phyloP scores from a whole-genome alignment of 1,140 invertebrate genomes.

The Panagrolaimus sp. region DNA sequence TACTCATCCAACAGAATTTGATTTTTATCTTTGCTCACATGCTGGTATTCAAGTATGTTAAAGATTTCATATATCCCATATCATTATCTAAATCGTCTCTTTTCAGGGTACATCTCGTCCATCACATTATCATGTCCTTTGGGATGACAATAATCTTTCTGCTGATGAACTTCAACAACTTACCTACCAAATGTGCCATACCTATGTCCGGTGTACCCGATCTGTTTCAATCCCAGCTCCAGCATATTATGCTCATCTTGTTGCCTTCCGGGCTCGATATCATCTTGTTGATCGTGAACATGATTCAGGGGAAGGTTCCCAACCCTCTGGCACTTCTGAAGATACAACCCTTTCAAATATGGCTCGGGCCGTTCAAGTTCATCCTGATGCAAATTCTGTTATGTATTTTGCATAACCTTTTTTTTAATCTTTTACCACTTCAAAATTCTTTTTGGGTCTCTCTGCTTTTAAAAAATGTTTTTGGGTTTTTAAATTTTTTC shows the following conservation, averaged over 20 bases:
- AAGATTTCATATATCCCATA: neutral
- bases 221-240: constrained; percentile 98
- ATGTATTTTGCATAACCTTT: constrained; percentile 88
- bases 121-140: constrained; percentile 96
- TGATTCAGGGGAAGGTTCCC: constrained; percentile 91
- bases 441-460: neutral
- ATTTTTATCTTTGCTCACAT: constrained; percentile 99
- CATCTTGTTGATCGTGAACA: constrained; percentile 99
- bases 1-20: constrained; percentile 98
- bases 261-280: constrained; percentile 95
- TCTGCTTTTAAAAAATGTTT: neutral
- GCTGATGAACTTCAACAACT: constrained; percentile 97
- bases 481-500: neutral
- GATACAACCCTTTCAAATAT: constrained; percentile 92
- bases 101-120: constrained; percentile 96
- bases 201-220: constrained; percentile 97
- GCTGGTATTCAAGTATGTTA: constrained; percentile 85
- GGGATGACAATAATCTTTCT: constrained; percentile 98
- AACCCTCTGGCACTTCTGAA: constrained; percentile 92
- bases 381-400: constrained; percentile 94
- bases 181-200: constrained; percentile 98
- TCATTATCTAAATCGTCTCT: constrained; percentile 16
- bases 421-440: neutral
- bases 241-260: constrained; percentile 97
- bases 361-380: constrained; percentile 96